phyloP scores from a whole-genome alignment of 2,888 invertebrate species.

The Griposia aprilina region DNA sequence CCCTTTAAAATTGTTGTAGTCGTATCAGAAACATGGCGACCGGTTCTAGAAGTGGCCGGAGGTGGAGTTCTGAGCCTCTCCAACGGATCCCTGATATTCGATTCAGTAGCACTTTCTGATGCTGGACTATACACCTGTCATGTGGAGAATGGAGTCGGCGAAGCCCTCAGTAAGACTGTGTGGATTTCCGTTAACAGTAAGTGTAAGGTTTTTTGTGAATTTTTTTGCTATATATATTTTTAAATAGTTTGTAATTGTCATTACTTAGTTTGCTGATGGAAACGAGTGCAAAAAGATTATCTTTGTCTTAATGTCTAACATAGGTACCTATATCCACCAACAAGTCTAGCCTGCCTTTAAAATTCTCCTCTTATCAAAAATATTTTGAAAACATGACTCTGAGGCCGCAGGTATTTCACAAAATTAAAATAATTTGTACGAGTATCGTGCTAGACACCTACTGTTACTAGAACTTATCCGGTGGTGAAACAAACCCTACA shows the following conservation, averaged over 20 bases:
- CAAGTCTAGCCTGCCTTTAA: background rate
- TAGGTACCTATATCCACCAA: background rate
- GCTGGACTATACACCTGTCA: conserved; percentile 88
- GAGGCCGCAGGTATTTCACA: background rate
- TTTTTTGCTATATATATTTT: background rate
- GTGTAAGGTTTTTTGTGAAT: conserved; percentile 63
- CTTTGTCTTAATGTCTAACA: background rate
- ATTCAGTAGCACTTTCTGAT: conserved; percentile 86
- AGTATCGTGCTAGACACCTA: background rate
- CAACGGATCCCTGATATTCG: conserved; percentile 87
- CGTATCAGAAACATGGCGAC: conserved; percentile 85
- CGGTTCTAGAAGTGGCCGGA: conserved; percentile 87
- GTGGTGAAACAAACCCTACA: background rate
- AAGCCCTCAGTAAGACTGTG: conserved; percentile 87
- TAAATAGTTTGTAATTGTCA: background rate
- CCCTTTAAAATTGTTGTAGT: conserved; percentile 72
- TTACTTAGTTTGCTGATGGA: background rate
- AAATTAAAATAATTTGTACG: too few relatives aligned
- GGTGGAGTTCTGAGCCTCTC: conserved; percentile 88
- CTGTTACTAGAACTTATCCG: background rate
- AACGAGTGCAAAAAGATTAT: background rate
- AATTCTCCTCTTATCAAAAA: background rate
- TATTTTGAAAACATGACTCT: background rate
- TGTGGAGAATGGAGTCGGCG: conserved; percentile 89
- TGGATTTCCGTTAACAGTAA: conserved; percentile 89